Conservation (phyloP, 2,113 vertebrate genomes). For the Amphiprion percula region DNA sequence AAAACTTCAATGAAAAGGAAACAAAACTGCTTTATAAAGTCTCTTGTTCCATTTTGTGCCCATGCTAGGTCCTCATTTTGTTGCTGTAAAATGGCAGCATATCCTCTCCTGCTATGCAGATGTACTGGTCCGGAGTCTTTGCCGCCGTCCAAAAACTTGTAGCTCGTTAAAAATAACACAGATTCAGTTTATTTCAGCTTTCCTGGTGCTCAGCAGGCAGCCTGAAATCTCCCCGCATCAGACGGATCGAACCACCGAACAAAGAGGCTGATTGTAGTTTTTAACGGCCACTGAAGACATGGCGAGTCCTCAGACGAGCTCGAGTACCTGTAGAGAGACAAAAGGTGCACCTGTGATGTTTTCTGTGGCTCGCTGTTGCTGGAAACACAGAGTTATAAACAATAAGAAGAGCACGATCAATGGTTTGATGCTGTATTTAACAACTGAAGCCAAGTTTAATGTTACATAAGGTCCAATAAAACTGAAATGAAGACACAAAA, state of each 20-base stretch:
- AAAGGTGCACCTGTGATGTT: not conserved
- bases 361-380: not conserved
- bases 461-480: too few species aligned
- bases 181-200: slow-evolving; percentile 44
- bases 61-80: slow-evolving; percentile 48
- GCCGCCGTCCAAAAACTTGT: slow-evolving; percentile 19
- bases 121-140: slow-evolving; percentile 48
- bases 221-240: slow-evolving; percentile 18
- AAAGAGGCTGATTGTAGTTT: slow-evolving; percentile 28
- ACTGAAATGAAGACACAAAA: too few species aligned
- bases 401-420: not conserved
- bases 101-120: slow-evolving; percentile 46
- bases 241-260: slow-evolving; percentile 25
- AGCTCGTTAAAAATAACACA: slow-evolving; percentile 62
- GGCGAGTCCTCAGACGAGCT: slow-evolving; percentile 89
- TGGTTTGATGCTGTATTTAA: not conserved
- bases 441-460: not conserved
- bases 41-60: slow-evolving; percentile 57
- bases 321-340: slow-evolving; percentile 88
- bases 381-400: too few species aligned
- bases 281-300: slow-evolving; percentile 13
- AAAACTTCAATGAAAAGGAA: slow-evolving; percentile 64
- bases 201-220: slow-evolving; percentile 32
- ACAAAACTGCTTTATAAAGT: slow-evolving; percentile 60
- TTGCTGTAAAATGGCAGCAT: slow-evolving; percentile 41